Conservation (phyloP, 2,888 invertebrate genomes). For the Apodemia zela region DNA sequence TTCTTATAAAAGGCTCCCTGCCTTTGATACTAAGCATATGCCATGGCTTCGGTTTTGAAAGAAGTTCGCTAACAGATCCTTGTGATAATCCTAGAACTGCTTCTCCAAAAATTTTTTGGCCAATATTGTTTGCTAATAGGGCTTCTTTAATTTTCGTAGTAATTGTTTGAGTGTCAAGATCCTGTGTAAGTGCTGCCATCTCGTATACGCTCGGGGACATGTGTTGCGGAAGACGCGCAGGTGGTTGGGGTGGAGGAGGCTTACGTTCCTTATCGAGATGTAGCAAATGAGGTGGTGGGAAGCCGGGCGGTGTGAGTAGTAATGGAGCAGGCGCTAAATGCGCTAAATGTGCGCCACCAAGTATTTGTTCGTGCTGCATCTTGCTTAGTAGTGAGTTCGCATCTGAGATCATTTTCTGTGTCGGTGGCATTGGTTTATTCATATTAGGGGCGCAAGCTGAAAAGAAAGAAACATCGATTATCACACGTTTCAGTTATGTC, state of each 20-base stretch:
- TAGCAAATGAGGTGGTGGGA: conserved; percentile 87
- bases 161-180: conserved; percentile 96
- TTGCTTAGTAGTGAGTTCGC: conserved; percentile 83
- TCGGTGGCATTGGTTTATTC: conserved; percentile 89
- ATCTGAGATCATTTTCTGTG: conserved; percentile 88
- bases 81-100: conserved; percentile 97
- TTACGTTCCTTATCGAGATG: conserved; percentile 80
- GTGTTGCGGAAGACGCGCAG: conserved; percentile 88
- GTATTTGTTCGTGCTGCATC: conserved; percentile 84
- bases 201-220: conserved; percentile 98
- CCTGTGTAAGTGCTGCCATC: conserved; percentile 97
- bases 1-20: conserved; percentile 96
- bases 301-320: conserved; percentile 87
- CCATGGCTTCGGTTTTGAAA: conserved; percentile 99
- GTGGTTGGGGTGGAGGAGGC: conserved; percentile 80
- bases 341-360: conserved; percentile 77
- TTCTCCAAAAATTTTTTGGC: conserved; percentile 99
- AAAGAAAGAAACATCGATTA: conserved; percentile 38
- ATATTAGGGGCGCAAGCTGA: conserved; percentile 83
- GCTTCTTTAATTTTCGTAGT: conserved; percentile 99
- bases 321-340: conserved; percentile 81
- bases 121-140: conserved; percentile 96
- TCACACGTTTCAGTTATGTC: neutral
- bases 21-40: conserved; percentile 99
- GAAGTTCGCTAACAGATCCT: conserved; percentile 97